Base-by-base conservation (phyloP, 2,797 vertebrate genomes). In the Thripadectes ignobilis region DNA sequence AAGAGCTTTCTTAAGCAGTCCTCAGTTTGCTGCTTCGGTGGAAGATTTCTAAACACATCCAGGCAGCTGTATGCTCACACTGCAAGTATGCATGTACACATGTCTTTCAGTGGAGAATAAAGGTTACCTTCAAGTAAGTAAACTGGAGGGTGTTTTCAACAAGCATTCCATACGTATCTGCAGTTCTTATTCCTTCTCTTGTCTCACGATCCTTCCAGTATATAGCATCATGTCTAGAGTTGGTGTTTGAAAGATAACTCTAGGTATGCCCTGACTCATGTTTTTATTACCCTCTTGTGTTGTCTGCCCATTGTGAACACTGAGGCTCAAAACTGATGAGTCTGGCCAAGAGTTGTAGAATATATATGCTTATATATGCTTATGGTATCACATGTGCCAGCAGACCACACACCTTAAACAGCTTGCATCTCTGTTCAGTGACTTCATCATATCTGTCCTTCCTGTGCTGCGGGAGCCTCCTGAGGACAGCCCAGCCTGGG, bases 301-400 rank as follows among this genome's bases (percentile, higher is more conserved):
- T 67, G 27, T 27, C 32, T 85, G 17, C 30, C 69, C 43, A 18
- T 27, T 52, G 32, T 24, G 34, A 59, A 72, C 12, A 21, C 16
- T 58, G 69, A 48, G 24, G 32, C 29, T 88, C 34, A 72, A 77
- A 81, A 61, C 57, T 46, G 32, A 26, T 63, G 27, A 61, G 14
- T 49, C 57, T 75, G 68, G 21, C 39, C 36, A 54, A 61, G 67
- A 69, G 26, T 16, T 74, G n/a, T 32, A 55, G 36, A 43, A 63
- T 6, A 4, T 26, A 27, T 7, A 22, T 22, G 1, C 15, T 43
- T 6, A 4, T 26, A 27, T 7, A 22, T 22, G 1, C 15, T 43
- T 80, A 32, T 20, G 36, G 26, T 49, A 34, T 52, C 59, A n/a
- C 58, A 63, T 14, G 29, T 81, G 43, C 22, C 29, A 55, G 24